These are phyloP conservation scores for Julus scanicus DNA, from an alignment of 2,888 invertebrate genomes.

Conservation along the genomic window DNA sequence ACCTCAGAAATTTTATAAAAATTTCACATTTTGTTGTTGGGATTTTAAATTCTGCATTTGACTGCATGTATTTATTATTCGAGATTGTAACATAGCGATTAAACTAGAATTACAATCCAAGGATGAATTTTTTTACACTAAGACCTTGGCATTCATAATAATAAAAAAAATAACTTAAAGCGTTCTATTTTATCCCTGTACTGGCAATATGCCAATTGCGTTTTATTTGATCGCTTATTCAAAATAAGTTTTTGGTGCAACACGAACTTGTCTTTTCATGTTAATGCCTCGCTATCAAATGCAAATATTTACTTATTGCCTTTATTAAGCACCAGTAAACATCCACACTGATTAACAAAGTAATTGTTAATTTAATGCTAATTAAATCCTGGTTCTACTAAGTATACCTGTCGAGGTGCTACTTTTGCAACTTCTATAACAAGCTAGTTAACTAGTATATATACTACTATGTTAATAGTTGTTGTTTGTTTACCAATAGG, in stretches of 20 bases:
- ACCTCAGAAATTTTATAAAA: too few relatives aligned
- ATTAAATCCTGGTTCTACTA: not conserved
- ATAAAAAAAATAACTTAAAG: not conserved
- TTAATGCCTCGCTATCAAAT: not conserved
- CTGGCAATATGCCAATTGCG: not conserved
- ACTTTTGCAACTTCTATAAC: too few relatives aligned
- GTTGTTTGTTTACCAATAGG: too few relatives aligned
- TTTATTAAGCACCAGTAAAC: not conserved
- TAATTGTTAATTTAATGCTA: not conserved
- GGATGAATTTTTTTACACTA: not conserved
- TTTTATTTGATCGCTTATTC: not conserved
- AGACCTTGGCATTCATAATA: slow-evolving; percentile 28
- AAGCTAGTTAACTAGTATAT: too few relatives aligned
- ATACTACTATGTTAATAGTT: too few relatives aligned
- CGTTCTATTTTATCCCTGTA: not conserved
- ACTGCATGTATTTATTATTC: too few relatives aligned
- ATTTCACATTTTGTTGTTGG: too few relatives aligned
- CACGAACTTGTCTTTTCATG: not conserved
- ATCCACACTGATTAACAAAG: not conserved
- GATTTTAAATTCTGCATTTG: too few relatives aligned
- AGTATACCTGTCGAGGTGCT: too few relatives aligned
- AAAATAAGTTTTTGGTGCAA: too few relatives aligned
- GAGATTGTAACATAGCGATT: too few relatives aligned
- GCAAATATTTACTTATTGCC: not conserved
- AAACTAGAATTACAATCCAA: too few relatives aligned